Base-by-base conservation (phyloP, 2,888 invertebrate species). In the Notodromas monacha region DNA sequence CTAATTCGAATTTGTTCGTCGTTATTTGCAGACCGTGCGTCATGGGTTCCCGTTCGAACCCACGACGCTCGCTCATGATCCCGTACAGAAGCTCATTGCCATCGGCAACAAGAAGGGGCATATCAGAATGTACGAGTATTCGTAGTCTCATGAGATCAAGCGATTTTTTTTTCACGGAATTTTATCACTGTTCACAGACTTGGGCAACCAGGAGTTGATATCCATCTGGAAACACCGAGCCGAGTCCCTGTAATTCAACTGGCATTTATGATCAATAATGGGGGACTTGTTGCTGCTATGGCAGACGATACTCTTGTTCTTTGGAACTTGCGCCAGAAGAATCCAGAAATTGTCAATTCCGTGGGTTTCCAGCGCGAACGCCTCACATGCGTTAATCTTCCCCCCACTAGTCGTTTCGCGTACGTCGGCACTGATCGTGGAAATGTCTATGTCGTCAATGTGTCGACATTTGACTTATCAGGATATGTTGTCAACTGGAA, bases 401-500 rank as follows among this genome's bases (percentile, higher is more conserved):
- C 92, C 36, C 68, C 92, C 46, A 79, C 79, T 55, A 81, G 84
- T 47, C 86, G 86, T 57, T 96, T 92, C 92, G 55, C 92, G 45
- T 86, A 89, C 57, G 70, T 92, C 40, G 96, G 96, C 42, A 86
- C 92, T 34, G 89, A 92, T 52, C 63, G 76, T 41, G 96, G 96
- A 39, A 96, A 96, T 58, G 73, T 92, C 44, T 86, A 96, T 55
- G 65, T 92, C 40, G 76, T 89, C 46, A 76, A 89, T 56, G 68
- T 92, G 43, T 89, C 89, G 56, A 68, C 70, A 42, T 96, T 96
- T 58, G 61, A 66, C 45, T 65, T 96, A 43, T 86, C 86, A 46
- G 86, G 89, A 38, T 96, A 96, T 59, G 65, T 86, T 53, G 84
- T 96, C 60, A 89, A 92, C 62, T 96, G 96, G 96, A 96, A 96